phyloP scores from a whole-genome alignment of 1,140 invertebrate genomes.

The Bombus soroeensis region DNA sequence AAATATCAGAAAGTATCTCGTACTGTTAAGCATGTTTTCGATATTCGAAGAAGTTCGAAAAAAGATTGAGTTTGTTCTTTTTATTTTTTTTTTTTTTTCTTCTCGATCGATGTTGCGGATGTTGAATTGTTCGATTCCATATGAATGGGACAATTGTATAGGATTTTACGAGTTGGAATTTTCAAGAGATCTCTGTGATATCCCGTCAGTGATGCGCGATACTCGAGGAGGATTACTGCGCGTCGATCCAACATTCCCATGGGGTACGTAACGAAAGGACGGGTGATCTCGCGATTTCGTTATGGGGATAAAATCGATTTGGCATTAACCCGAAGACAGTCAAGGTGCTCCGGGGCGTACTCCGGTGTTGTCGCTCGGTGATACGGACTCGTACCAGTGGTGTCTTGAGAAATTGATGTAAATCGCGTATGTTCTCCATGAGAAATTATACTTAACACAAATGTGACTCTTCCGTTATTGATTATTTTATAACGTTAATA shows the following conservation, averaged over 20 bases:
- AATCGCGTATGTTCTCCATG: not conserved
- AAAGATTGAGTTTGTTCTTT: not conserved
- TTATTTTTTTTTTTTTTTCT: not conserved
- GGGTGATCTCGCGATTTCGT: slow-evolving; percentile 4
- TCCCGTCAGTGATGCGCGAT: not conserved
- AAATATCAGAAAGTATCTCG: not conserved
- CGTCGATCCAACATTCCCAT: slow-evolving; percentile 2
- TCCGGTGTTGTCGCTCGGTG: not conserved
- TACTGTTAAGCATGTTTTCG: not conserved
- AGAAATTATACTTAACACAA: no score
- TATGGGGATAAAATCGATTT: slow-evolving; percentile 44
- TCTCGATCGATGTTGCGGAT: not conserved
- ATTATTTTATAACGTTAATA: not conserved
- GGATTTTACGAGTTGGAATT: not conserved
- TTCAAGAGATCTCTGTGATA: not conserved
- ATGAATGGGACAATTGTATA: no score
- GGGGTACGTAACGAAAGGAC: not conserved
- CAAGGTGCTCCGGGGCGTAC: not conserved
- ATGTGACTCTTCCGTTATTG: not conserved
- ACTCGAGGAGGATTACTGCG: not conserved
- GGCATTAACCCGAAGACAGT: slow-evolving; percentile 42
- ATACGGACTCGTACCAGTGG: not conserved
- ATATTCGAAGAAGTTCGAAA: not conserved
- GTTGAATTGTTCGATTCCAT: not conserved
- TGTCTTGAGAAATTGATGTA: not conserved